Evolutionary conservation across 2,888 invertebrate species (phyloP), one percentile per base, ranked within the genome.

Genomic region (Perizoma flavofasciatum): DNA sequence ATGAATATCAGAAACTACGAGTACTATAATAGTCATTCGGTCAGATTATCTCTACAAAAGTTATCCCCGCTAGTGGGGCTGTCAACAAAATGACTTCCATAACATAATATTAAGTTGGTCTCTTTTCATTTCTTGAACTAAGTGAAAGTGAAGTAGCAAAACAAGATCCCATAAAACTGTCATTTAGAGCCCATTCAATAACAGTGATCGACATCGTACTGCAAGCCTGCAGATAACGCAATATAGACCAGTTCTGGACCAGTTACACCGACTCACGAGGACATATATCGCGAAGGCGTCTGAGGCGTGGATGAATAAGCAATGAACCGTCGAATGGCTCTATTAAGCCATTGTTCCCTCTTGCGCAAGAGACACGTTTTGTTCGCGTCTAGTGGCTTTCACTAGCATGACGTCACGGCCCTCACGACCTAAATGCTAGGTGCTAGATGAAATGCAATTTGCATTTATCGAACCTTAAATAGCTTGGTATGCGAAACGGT

Each of bases 231-330:
- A 52, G 61, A 54, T 57, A 61, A 39, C 51, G 58, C 51, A 49
- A 58, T 44, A 33, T 41, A 50, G 57, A 61, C 57, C 50, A 51
- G 57, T 50, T 47, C 69, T 69, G 59, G 63, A 68, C 65, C 68
- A 71, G 72, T 70, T 74, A 71, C 73, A 71, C 71, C 70, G 75
- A 70, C 67, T 76, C 77, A 77, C 77, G 79, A 88, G 85, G 86
- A 86, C 85, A 88, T 85, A 82, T 83, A 85, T 87, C 83, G 84
- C 81, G 85, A 82, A 86, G 91, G 90, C 86, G 89, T 89, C 82
- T 77, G 81, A 86, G 92, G 92, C 90, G 92, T 90, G 88, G 86
- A 90, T 88, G 90, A 90, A 92, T 92, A 89, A 84, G 89, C 89
- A 91, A 91, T 90, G 90, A 89, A 85, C 83, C 85, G 81, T 82